These are phyloP conservation scores for Zosterops borbonicus DNA, from an alignment of 2,113 vertebrate species.

Conservation along the genomic window DNA sequence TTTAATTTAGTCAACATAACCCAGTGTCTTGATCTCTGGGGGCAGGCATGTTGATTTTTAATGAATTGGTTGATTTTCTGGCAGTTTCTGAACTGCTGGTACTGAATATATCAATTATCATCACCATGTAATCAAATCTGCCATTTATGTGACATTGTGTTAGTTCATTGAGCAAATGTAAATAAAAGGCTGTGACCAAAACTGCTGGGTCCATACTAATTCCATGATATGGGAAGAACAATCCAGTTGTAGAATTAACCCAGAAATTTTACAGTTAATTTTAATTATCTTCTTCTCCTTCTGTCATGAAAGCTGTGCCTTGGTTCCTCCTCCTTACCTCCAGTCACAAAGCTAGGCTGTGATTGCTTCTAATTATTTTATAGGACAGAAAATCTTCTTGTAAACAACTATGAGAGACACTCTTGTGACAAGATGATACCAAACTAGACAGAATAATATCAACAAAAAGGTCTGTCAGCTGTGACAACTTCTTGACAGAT, in stretches of 20 bases:
- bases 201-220: not conserved
- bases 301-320: not conserved
- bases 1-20: conserved; percentile 5
- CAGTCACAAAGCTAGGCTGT: not conserved
- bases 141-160: not conserved
- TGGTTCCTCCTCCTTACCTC: not conserved
- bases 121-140: not conserved
- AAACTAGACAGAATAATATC: not conserved
- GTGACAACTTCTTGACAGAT: not conserved
- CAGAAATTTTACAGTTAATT: not conserved
- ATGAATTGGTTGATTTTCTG: conserved; percentile 3
- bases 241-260: not conserved
- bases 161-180: not conserved
- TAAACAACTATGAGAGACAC: not conserved
- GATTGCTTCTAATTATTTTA: not conserved
- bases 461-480: not conserved
- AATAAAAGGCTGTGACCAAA: not conserved
- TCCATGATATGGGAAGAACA: not conserved
- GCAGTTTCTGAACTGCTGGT: not conserved
- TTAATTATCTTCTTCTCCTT: not conserved
- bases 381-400: not conserved
- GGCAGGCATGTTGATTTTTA: not conserved
- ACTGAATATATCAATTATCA: not conserved
- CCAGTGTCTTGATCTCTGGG: not conserved
- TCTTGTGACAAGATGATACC: not conserved